phyloP scores from a whole-genome alignment of 2,797 vertebrate species.

The Natrix natrix region DNA sequence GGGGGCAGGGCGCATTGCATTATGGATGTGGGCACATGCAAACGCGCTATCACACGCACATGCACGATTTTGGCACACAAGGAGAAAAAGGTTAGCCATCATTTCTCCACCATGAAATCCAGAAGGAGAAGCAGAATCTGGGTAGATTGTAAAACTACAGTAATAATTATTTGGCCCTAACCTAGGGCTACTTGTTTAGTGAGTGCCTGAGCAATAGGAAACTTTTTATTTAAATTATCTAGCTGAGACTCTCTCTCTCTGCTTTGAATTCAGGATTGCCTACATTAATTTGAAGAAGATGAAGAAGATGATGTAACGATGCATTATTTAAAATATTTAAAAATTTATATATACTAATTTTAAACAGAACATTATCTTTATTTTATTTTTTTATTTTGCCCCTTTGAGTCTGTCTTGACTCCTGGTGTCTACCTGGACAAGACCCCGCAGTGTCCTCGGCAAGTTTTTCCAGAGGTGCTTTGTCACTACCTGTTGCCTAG shows the following conservation, averaged over 20 bases:
- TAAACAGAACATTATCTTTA: not conserved
- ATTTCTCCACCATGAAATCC: not conserved
- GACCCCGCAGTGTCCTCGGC: not conserved
- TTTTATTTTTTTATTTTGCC: not conserved
- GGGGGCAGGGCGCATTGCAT: no score
- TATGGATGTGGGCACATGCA: no score
- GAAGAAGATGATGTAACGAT: not conserved
- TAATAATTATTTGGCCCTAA: not conserved
- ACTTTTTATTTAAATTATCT: not conserved
- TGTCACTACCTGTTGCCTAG: not conserved
- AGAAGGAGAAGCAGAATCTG: not conserved
- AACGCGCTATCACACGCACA: no score
- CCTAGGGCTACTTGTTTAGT: not conserved
- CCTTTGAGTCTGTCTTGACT: not conserved
- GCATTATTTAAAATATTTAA: not conserved
- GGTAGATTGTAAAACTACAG: not conserved
- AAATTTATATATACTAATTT: not conserved
- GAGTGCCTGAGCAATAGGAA: not conserved
- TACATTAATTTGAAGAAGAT: not conserved
- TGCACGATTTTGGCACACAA: no score
- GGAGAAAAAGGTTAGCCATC: no score
- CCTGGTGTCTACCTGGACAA: not conserved
- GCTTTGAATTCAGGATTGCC: not conserved
- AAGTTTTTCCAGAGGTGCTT: not conserved
- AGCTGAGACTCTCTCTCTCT: not conserved